Evolutionary conservation across 1,140 invertebrate species (phyloP).

Genomic region (Metopolophium dirhodum): DNA sequence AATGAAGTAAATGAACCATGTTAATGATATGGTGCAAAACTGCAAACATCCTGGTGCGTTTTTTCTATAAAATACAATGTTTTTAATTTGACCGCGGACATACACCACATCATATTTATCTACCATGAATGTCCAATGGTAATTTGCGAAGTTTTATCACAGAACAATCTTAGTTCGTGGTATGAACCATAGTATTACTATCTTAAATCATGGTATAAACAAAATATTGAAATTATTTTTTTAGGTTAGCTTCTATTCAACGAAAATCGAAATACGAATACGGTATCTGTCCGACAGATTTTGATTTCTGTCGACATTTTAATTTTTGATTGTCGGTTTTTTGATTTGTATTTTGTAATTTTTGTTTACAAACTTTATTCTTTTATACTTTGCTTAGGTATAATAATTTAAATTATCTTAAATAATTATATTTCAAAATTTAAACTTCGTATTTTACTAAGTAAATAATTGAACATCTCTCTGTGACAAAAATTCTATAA

Average conservation of each 20-base stretch:
- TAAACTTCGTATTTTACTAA: not conserved
- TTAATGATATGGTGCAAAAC: no score
- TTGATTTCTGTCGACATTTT: slow-evolving; percentile 26
- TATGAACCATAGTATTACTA: no score
- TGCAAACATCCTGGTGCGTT: no score
- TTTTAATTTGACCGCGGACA: no score
- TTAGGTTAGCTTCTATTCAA: slow-evolving; percentile 21
- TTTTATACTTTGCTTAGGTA: not conserved
- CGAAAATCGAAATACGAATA: not conserved
- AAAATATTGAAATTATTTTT: not conserved
- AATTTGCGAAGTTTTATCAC: no score
- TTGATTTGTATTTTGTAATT: not conserved
- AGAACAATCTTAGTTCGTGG: no score
- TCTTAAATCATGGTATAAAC: not conserved
- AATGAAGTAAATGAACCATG: no score
- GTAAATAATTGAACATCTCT: not conserved
- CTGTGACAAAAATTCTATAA: not conserved
- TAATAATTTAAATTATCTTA: not conserved
- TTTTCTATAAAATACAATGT: no score
- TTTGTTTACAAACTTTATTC: not conserved
- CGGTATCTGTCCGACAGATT: slow-evolving; percentile 37
- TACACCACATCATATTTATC: no score
- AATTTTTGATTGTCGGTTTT: not conserved
- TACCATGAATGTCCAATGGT: no score
- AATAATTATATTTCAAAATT: not conserved